Conservation (phyloP, 2,888 invertebrate genomes). For the Polylopha cassiicola region DNA sequence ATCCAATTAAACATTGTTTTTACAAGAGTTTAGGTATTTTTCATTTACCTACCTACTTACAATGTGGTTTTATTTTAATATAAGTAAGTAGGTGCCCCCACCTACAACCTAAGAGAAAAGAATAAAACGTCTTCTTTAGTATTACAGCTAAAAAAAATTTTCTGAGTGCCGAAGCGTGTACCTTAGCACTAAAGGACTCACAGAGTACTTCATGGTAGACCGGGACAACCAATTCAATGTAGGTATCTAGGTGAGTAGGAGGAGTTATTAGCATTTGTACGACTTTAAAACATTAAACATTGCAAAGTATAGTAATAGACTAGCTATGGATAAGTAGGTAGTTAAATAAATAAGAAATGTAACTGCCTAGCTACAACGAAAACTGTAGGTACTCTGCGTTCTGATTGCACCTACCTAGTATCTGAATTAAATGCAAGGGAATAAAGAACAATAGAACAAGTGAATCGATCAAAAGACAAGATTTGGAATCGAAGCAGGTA, state of each 20-base stretch:
- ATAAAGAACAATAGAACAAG: constrained; percentile 10
- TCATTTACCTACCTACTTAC: not conserved
- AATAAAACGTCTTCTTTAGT: constrained; percentile 27
- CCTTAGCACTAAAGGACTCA: constrained; percentile 28
- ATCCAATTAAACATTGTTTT: too few species aligned
- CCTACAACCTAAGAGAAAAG: constrained; percentile 14
- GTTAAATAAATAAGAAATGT: too few species aligned
- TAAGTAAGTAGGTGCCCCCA: constrained; percentile 15
- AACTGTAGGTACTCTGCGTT: not conserved
- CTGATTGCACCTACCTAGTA: constrained; percentile 11
- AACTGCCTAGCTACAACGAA: too few species aligned
- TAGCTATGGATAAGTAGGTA: too few species aligned
- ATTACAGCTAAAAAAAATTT: constrained; percentile 22
- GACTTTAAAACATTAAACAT: too few species aligned
- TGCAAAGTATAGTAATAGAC: too few species aligned
- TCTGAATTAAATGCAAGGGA: not conserved
- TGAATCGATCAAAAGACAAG: constrained; percentile 14
- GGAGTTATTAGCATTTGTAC: too few species aligned
- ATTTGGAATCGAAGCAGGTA: constrained; percentile 35
- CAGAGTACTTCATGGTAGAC: constrained; percentile 13
- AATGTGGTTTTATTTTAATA: too few species aligned
- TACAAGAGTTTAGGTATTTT: too few species aligned
- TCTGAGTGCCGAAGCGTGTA: constrained; percentile 33
- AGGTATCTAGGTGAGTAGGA: too few species aligned
- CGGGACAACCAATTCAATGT: constrained; percentile 11